Evolutionary conservation across 2,888 invertebrate genomes (phyloP), one percentile per base, ranked within the genome.

Genomic region (Drymonia ruficornis): DNA sequence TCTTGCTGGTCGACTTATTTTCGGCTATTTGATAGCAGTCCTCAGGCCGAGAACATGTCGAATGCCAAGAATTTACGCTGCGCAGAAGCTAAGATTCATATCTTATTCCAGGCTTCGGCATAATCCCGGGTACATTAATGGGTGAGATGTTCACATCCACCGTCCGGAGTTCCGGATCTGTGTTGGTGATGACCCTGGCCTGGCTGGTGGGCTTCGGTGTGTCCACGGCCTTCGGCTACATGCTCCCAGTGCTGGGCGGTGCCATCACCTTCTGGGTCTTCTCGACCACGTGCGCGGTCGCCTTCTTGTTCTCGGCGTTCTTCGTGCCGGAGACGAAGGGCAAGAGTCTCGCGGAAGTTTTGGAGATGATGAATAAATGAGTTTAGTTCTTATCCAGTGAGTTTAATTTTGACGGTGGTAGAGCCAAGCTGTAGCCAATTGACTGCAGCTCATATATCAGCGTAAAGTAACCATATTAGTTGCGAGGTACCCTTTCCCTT

Each of bases 321-420:
- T 69, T 71, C 49, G 79, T 82, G 5, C 81, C 81, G 0, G 82
- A 82, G 55, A 81, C 81, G 2, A 80, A 70, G 42, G 80, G 79
- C 8, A 79, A 72, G 52, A 80, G 59, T 53, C 51, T 80, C 9
- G 7, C 51, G 6, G 78, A 81, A 47, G 76, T 81, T 13, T 70
- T 76, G 50, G 65, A 68, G 9, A 77, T 78, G 66, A 58, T 81
- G 19, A 70, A 60, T 52, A 61, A 47, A 60, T 76, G 48, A 43
- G 56, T 43, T 0, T 23, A n/a, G n/a, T n/a, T n/a, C n/a, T n/a
- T n/a, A n/a, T n/a, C n/a, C n/a, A n/a, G n/a, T n/a, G n/a, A n/a
- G n/a, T n/a, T n/a, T n/a, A n/a, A n/a, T n/a, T n/a, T n/a, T n/a
- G n/a, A n/a, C n/a, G n/a, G n/a, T n/a, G n/a, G n/a, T n/a, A n/a